phyloP scores from a whole-genome alignment of 1,140 invertebrate species.

The Heliothis virescens region DNA sequence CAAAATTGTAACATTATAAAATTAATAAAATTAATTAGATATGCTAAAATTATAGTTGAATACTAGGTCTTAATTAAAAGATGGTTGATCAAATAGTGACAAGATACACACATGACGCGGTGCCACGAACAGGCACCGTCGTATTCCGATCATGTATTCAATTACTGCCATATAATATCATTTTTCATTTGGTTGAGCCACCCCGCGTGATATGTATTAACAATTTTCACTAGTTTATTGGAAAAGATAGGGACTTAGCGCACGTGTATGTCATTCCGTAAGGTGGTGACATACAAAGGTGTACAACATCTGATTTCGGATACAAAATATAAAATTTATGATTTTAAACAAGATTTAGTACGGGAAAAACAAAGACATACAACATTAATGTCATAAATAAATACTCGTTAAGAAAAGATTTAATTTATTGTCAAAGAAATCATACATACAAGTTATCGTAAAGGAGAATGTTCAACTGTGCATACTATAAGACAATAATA shows the following conservation, averaged over 20 bases:
- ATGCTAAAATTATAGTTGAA: neutral
- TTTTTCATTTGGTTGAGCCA: slow-evolving; percentile 55
- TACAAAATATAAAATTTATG: neutral
- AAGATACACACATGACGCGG: slow-evolving; percentile 24
- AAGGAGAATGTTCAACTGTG: no score
- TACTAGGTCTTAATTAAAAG: slow-evolving; percentile 19
- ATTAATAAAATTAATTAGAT: no score
- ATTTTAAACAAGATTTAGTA: no score
- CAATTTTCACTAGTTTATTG: slow-evolving; percentile 49
- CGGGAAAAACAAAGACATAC: no score
- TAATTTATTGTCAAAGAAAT: no score
- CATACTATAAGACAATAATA: no score
- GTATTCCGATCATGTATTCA: slow-evolving; percentile 56
- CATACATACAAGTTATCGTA: no score
- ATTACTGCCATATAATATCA: slow-evolving; percentile 54
- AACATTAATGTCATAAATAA: no score
- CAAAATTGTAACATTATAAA: no score
- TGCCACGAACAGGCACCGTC: slow-evolving; percentile 11
- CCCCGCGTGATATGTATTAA: slow-evolving; percentile 45
- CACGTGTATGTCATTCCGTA: slow-evolving; percentile 34
- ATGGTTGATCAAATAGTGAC: slow-evolving; percentile 6
- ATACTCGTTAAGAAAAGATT: no score
- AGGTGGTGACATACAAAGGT: slow-evolving; percentile 5
- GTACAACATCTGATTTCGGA: slow-evolving; percentile 18
- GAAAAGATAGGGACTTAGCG: slow-evolving; percentile 12